These are phyloP conservation scores for Brachyptera risi DNA, from an alignment of 2,888 invertebrate genomes.

Conservation along the genomic window DNA sequence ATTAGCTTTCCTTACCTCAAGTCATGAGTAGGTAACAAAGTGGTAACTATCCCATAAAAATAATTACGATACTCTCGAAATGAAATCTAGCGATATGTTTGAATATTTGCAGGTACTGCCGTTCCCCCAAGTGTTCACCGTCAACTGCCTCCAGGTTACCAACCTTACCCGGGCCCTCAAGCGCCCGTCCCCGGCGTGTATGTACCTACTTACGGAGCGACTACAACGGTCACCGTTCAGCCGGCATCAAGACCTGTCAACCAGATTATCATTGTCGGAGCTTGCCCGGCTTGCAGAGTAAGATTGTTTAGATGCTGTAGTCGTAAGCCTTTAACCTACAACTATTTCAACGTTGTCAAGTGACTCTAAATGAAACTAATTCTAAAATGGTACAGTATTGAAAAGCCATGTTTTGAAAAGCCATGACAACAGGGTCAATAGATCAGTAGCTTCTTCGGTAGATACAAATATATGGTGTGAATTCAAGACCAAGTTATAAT, in stretches of 20 bases:
- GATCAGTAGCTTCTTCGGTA: too few species aligned
- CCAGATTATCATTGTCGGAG: constrained; percentile 77
- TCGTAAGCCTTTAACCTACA: too few species aligned
- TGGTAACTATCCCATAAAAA: too few species aligned
- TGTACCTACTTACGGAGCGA: constrained; percentile 54
- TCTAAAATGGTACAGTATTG: background rate
- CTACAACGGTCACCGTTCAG: constrained; percentile 53
- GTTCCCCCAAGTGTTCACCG: background rate
- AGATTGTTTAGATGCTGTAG: constrained; percentile 35
- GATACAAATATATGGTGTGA: too few species aligned
- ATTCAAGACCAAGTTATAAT: too few species aligned
- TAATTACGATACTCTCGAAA: too few species aligned
- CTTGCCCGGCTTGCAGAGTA: constrained; percentile 82
- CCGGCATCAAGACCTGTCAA: constrained; percentile 40
- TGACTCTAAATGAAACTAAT: background rate
- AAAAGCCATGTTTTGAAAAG: background rate
- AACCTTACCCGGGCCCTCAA: constrained; percentile 44
- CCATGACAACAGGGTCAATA: too few species aligned
- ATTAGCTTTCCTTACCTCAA: too few species aligned
- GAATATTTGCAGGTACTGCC: background rate
- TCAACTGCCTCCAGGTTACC: constrained; percentile 55
- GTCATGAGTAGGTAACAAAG: too few species aligned
- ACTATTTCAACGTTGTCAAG: too few species aligned
- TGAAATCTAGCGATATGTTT: too few species aligned
- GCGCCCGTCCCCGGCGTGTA: constrained; percentile 30